These are phyloP conservation scores for Anthoscopus minutus DNA, from an alignment of 2,113 vertebrate genomes.

Conservation along the genomic window DNA sequence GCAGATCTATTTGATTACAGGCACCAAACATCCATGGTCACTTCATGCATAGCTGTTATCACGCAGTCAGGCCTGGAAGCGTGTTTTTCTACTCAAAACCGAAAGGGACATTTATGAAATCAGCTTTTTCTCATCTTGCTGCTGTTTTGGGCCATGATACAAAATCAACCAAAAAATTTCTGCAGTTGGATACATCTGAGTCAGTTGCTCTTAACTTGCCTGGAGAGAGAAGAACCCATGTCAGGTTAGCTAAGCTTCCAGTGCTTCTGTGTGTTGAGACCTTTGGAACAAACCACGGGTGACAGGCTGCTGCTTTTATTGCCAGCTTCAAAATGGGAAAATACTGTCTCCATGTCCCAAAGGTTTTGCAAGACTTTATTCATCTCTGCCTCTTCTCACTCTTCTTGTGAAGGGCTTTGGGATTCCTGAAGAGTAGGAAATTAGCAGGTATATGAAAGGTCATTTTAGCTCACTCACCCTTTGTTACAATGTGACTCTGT, in stretches of 20 bases:
- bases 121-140: background rate
- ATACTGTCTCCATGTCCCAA: background rate
- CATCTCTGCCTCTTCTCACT: background rate
- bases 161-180: background rate
- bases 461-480: background rate
- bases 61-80: background rate
- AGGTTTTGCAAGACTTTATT: conserved; percentile 8
- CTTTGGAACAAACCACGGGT: background rate
- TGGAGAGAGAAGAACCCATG: background rate
- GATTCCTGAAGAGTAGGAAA: background rate
- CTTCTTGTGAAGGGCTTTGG: background rate
- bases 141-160: background rate
- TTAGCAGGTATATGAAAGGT: background rate
- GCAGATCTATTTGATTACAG: background rate
- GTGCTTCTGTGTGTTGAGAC: background rate
- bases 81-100: background rate
- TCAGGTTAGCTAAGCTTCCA: background rate
- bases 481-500: background rate
- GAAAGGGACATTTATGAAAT: background rate
- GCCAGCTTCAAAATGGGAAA: conserved; percentile 11
- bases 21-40: background rate
- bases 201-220: rapidly evolving
- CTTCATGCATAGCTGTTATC: background rate
- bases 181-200: background rate
- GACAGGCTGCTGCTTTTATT: conserved; percentile 3